Evolutionary conservation across 2,888 invertebrate genomes (phyloP).

Genomic region (Chorisops tibialis): DNA sequence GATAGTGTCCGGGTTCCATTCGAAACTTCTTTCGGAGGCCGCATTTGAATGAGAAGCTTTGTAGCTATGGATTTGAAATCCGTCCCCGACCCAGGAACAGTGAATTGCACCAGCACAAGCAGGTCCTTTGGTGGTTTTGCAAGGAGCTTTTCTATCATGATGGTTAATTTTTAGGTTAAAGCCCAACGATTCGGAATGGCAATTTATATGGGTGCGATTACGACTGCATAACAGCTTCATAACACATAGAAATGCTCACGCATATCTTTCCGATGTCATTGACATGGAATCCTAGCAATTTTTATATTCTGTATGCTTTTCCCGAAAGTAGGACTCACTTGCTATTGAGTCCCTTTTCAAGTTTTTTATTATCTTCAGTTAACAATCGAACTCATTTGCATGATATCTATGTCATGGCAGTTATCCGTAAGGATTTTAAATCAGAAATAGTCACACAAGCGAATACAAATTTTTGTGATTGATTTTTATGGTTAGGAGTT

Average conservation of each 20-base stretch:
- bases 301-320: background rate
- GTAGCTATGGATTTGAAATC: background rate
- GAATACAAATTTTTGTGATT: too few species aligned
- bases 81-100: background rate
- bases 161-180: conserved; percentile 1
- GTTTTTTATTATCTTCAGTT: background rate
- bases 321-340: conserved; percentile 1
- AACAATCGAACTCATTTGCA: conserved; percentile 1
- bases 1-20: background rate
- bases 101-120: background rate
- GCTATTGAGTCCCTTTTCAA: too few species aligned
- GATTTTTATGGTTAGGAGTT: too few species aligned
- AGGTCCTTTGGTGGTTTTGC: background rate
- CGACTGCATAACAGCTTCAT: background rate
- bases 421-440: too few species aligned
- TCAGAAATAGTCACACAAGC: too few species aligned
- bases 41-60: background rate
- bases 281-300: background rate
- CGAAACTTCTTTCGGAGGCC: background rate
- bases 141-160: background rate
- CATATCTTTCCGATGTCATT: background rate
- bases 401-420: background rate
- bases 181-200: background rate
- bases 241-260: background rate
- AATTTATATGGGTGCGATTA: conserved; percentile 5